phyloP scores from a whole-genome alignment of 2,797 vertebrate genomes.

The Adrianichthys oophorus region DNA sequence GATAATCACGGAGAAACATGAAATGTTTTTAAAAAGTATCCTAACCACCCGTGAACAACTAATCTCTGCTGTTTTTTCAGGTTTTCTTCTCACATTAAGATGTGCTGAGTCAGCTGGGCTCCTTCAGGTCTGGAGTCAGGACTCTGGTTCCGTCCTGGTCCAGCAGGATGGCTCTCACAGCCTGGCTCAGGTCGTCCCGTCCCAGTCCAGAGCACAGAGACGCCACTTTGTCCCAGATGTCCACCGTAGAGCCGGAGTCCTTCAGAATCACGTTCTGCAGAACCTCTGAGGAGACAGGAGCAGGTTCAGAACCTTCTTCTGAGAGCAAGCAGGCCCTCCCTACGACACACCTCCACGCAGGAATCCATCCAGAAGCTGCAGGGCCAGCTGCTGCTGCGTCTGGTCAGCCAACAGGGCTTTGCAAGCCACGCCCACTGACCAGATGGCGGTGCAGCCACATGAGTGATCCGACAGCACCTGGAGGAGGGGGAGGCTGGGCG shows the following conservation, averaged over 20 bases:
- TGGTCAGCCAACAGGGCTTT: constrained; percentile 55
- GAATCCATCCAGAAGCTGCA: constrained; percentile 76
- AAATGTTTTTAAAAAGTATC: neutral
- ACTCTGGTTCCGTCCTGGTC: constrained; percentile 63
- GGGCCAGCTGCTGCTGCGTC: constrained; percentile 25
- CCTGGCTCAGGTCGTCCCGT: constrained; percentile 51
- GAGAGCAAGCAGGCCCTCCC: neutral
- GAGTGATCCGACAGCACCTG: constrained; percentile 62
- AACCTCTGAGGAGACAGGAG: constrained; percentile 44
- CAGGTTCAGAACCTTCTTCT: neutral
- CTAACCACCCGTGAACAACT: neutral
- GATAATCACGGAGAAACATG: neutral
- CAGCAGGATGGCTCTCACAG: constrained; percentile 68
- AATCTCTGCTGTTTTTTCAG: too few relatives aligned
- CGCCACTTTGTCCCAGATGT: constrained; percentile 70
- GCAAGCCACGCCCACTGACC: constrained; percentile 64
- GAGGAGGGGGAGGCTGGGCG: constrained; percentile 70
- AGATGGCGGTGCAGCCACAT: constrained; percentile 43
- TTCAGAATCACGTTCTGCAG: constrained; percentile 68
- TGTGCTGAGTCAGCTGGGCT: constrained; percentile 65
- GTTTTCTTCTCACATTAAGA: constrained; percentile 69
- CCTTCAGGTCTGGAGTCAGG: constrained; percentile 55
- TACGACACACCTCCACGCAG: constrained; percentile 58
- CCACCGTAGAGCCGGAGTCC: constrained; percentile 54
- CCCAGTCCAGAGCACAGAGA: constrained; percentile 59